phyloP scores from a whole-genome alignment of 2,113 vertebrate species.

The Odontophorus gujanensis region DNA sequence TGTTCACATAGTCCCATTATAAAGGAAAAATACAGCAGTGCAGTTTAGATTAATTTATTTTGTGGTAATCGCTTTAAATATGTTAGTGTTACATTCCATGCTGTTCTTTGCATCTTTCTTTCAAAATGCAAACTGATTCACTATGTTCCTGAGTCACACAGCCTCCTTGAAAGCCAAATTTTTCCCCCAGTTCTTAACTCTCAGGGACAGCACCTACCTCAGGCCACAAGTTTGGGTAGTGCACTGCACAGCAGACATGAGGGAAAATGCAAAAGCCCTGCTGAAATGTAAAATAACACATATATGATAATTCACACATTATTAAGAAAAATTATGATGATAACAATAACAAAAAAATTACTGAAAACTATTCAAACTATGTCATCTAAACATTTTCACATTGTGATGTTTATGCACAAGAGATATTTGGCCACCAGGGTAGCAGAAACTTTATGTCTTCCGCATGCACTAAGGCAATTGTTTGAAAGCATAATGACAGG shows the following conservation, averaged over 20 bases:
- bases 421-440: neutral
- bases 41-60: rapidly evolving
- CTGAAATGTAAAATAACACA: neutral
- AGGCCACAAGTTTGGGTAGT: neutral
- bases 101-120: neutral
- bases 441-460: neutral
- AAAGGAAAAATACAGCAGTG: neutral
- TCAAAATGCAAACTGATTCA: neutral
- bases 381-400: neutral
- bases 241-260: neutral
- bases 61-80: neutral
- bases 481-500: neutral
- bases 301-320: neutral
- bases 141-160: neutral
- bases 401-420: neutral
- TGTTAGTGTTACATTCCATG: neutral
- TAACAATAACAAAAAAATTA: neutral
- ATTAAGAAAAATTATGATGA: neutral
- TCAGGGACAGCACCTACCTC: neutral
- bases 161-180: neutral
- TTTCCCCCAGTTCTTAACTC: neutral
- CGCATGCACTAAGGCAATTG: neutral
- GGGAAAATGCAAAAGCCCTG: neutral
- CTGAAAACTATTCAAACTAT: neutral
- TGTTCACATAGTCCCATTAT: neutral